A percentile compares a stretch with the other conserved stretches of the same genome.
These are phyloP conservation scores for Morelia viridis DNA, from an alignment of 2,797 vertebrate species.

Conservation along the genomic window DNA sequence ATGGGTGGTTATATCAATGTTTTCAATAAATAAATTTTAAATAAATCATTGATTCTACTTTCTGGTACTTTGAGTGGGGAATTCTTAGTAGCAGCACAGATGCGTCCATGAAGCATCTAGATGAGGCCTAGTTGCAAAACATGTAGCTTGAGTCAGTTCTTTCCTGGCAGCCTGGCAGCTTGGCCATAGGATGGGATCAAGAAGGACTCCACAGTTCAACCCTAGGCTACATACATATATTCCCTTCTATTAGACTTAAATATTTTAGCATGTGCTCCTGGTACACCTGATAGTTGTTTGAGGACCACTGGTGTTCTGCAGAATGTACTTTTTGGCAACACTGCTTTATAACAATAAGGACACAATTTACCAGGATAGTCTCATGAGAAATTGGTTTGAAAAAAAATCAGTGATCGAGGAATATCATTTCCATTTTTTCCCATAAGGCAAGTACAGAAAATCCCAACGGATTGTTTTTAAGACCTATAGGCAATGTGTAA, in stretches of 20 bases:
- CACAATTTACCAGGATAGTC: neutral
- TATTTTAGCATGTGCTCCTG: neutral
- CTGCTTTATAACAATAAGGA: neutral
- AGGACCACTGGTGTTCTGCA: neutral
- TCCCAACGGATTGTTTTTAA: neutral
- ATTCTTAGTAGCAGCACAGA: too few relatives aligned
- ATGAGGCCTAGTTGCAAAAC: too few relatives aligned
- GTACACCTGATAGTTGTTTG: neutral
- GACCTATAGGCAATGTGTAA: neutral
- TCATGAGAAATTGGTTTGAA: neutral
- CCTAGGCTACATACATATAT: neutral
- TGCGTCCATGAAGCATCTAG: too few relatives aligned
- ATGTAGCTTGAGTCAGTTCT: too few relatives aligned
- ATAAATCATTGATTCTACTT: too few relatives aligned
- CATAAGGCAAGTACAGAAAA: neutral
- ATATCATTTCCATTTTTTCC: neutral
- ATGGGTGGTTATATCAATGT: too few relatives aligned
- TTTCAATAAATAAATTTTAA: too few relatives aligned
- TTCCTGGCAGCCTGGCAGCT: too few relatives aligned
- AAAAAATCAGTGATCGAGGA: neutral
- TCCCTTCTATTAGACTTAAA: neutral
- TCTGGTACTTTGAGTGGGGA: too few relatives aligned
- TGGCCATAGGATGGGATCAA: neutral
- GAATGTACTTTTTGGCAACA: neutral
- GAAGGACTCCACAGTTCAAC: neutral